Evolutionary conservation across 2,888 invertebrate species (phyloP).

Genomic region (Drosophila nigricruria): DNA sequence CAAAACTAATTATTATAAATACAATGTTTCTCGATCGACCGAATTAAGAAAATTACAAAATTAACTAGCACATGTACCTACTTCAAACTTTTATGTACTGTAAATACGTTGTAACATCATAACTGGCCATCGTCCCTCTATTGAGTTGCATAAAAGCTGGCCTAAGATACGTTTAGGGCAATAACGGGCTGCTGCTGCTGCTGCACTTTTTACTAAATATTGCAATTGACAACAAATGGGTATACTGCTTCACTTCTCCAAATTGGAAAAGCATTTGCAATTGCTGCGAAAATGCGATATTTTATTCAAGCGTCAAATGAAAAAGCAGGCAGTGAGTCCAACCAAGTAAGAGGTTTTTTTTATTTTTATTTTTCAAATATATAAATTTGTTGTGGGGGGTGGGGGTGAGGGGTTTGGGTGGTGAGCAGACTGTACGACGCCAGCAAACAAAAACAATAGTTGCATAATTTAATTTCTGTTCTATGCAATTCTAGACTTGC

Average conservation of each 20-base stretch:
- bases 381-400: neutral
- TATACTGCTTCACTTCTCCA: conserved; percentile 67
- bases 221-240: conserved; percentile 63
- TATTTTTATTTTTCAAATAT: neutral
- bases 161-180: conserved; percentile 27
- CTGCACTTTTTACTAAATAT: conserved; percentile 35
- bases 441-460: conserved; percentile 48
- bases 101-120: conserved; percentile 23
- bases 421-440: conserved; percentile 19
- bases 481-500: conserved; percentile 89
- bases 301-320: conserved; percentile 61
- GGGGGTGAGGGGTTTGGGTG: conserved; percentile 6
- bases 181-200: conserved; percentile 34
- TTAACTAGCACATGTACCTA: conserved; percentile 54
- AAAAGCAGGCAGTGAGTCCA: conserved; percentile 70
- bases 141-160: conserved; percentile 65
- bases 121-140: conserved; percentile 22
- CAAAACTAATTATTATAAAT: conserved; percentile 38
- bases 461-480: conserved; percentile 68
- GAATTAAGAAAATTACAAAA: conserved; percentile 45
- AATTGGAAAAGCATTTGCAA: conserved; percentile 66
- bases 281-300: conserved; percentile 67
- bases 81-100: conserved; percentile 16
- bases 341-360: conserved; percentile 59
- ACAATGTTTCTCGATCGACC: conserved; percentile 40